These are phyloP conservation scores for Andrena cerasifolii DNA, from an alignment of 1,140 invertebrate species.

Conservation along the genomic window DNA sequence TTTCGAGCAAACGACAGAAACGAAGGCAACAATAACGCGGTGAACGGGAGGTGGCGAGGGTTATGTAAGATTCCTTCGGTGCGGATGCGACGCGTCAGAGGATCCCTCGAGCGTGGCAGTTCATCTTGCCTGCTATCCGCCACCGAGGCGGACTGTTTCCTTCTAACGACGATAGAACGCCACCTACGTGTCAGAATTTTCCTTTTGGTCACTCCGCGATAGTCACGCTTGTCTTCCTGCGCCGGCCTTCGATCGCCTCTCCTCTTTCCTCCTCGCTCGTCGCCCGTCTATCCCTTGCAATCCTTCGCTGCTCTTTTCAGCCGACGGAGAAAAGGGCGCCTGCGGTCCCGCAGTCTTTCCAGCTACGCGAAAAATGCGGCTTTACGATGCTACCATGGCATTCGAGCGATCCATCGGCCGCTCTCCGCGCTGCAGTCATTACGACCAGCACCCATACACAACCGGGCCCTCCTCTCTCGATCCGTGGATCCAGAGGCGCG, in stretches of 20 bases:
- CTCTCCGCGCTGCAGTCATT: slow-evolving; percentile 61
- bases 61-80: slow-evolving; percentile 62
- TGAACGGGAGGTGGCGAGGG: slow-evolving; percentile 55
- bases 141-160: slow-evolving; percentile 46
- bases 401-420: slow-evolving; percentile 63
- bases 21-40: slow-evolving; percentile 64
- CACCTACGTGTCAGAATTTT: slow-evolving; percentile 62
- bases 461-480: background rate
- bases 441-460: slow-evolving; percentile 59
- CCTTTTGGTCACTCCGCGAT: slow-evolving; percentile 45
- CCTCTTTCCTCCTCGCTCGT: slow-evolving; percentile 19
- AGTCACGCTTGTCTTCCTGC: slow-evolving; percentile 57
- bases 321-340: slow-evolving; percentile 42
- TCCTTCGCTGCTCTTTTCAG: background rate
- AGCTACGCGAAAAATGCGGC: slow-evolving; percentile 76
- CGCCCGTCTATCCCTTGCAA: slow-evolving; percentile 4
- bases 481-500: slow-evolving; percentile 13
- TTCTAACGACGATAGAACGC: slow-evolving; percentile 56
- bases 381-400: slow-evolving; percentile 74
- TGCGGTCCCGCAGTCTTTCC: slow-evolving; percentile 61
- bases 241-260: slow-evolving; percentile 49
- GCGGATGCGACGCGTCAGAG: slow-evolving; percentile 72
- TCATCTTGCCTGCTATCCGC: slow-evolving; percentile 55
- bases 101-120: slow-evolving; percentile 69
- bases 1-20: slow-evolving; percentile 61